Conservation (phyloP, 1,140 invertebrate species). For the Reticulitermes speratus region DNA sequence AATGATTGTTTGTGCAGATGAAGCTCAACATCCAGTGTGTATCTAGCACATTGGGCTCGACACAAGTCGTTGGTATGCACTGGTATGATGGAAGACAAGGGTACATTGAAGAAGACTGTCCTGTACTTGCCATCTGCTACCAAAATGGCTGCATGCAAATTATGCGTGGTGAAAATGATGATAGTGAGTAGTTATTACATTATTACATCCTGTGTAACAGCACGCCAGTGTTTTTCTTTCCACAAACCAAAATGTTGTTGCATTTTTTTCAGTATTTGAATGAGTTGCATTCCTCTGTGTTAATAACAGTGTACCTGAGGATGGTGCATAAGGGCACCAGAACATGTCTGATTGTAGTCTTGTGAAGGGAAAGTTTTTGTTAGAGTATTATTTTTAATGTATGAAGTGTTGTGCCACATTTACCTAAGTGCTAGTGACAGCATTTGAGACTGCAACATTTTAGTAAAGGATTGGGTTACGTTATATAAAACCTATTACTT, state of each 20-base stretch:
- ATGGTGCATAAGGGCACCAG: too few species aligned
- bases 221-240: background rate
- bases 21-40: constrained; percentile 64
- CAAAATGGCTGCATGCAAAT: constrained; percentile 83
- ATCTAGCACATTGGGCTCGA: constrained; percentile 49
- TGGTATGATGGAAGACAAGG: constrained; percentile 84
- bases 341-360: too few species aligned
- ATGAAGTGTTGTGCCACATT: too few species aligned
- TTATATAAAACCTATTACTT: too few species aligned
- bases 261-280: background rate
- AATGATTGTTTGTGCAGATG: constrained; percentile 52
- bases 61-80: constrained; percentile 69
- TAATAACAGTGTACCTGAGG: background rate
- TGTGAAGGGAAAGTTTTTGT: too few species aligned
- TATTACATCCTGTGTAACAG: background rate
- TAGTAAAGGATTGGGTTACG: too few species aligned
- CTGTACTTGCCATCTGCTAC: constrained; percentile 83
- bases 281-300: background rate
- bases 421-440: too few species aligned
- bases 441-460: too few species aligned
- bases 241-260: background rate
- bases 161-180: constrained; percentile 87
- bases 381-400: too few species aligned
- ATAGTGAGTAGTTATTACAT: constrained; percentile 46
- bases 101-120: constrained; percentile 67